Evolutionary conservation across 2,888 invertebrate genomes (phyloP).

Genomic region (Thecocarcelia acutangulata): DNA sequence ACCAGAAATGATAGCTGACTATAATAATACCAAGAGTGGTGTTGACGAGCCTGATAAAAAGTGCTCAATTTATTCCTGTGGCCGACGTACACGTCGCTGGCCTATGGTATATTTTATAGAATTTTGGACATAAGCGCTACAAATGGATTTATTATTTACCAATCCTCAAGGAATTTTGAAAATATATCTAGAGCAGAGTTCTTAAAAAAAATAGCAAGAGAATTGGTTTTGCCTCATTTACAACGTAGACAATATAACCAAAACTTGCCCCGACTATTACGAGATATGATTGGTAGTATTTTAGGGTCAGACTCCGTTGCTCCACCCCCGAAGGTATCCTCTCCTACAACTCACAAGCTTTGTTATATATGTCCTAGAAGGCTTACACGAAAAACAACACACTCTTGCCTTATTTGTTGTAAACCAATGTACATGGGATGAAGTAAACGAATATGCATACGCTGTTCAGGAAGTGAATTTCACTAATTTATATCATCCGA

Average conservation of each 20-base stretch:
- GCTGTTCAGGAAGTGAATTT: background rate
- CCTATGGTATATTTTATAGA: conserved; percentile 10
- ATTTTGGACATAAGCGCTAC: conserved; percentile 6
- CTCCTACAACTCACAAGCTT: background rate
- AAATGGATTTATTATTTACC: conserved; percentile 19
- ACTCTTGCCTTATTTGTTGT: conserved; percentile 37
- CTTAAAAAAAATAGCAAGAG: background rate
- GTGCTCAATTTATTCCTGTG: conserved; percentile 54
- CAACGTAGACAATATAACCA: background rate
- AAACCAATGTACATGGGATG: conserved; percentile 14
- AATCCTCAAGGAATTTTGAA: conserved; percentile 52
- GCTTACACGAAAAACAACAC: conserved; percentile 1
- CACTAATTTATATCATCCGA: background rate
- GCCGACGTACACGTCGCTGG: background rate
- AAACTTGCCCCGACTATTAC: background rate
- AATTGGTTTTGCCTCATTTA: background rate
- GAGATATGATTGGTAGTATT: background rate
- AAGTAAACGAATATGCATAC: conserved; percentile 13
- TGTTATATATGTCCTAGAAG: conserved; percentile 1
- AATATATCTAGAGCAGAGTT: background rate
- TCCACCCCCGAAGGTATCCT: background rate
- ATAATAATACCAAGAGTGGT: background rate
- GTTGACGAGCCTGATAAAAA: conserved; percentile 44
- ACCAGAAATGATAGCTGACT: conserved; percentile 60
- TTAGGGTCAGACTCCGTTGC: background rate